Conservation (phyloP, 2,888 invertebrate genomes). For the Digitonthophagus gazella region DNA sequence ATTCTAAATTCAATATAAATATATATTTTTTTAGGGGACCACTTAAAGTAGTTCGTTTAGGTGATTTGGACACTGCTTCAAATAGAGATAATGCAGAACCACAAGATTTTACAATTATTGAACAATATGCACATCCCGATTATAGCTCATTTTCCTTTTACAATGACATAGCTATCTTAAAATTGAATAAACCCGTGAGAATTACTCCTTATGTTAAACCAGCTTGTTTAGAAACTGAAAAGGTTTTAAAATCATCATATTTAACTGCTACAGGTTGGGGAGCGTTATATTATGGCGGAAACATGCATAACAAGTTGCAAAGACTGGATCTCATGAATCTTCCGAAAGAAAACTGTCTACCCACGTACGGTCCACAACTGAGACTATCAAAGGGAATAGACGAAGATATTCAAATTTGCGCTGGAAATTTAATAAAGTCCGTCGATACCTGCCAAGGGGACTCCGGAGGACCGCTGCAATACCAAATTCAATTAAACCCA, state of each 20-base stretch:
- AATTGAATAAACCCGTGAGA: slow-evolving; percentile 44
- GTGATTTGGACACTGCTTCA: slow-evolving; percentile 48
- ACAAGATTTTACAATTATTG: slow-evolving; percentile 42
- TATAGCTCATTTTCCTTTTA: slow-evolving; percentile 50
- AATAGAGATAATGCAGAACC: slow-evolving; percentile 33
- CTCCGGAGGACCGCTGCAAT: slow-evolving; percentile 59
- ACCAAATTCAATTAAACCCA: slow-evolving; percentile 36
- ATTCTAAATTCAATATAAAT: too few species aligned
- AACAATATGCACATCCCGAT: slow-evolving; percentile 47
- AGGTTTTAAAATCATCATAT: slow-evolving; percentile 30
- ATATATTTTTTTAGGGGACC: slow-evolving; percentile 42
- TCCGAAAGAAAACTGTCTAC: slow-evolving; percentile 40
- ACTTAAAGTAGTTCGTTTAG: slow-evolving; percentile 47
- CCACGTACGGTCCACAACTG: slow-evolving; percentile 35
- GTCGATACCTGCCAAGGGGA: slow-evolving; percentile 59
- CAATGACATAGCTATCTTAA: slow-evolving; percentile 55
- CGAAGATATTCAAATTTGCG: slow-evolving; percentile 51
- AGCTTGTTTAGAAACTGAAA: slow-evolving; percentile 47
- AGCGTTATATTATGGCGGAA: slow-evolving; percentile 34
- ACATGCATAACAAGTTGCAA: slow-evolving; percentile 43
- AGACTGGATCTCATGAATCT: slow-evolving; percentile 50
- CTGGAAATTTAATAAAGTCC: slow-evolving; percentile 47
- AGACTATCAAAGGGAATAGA: slow-evolving; percentile 47
- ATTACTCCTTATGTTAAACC: slow-evolving; percentile 49
- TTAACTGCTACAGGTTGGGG: slow-evolving; percentile 54